These are phyloP conservation scores for Cephalotes varians DNA, from an alignment of 2,888 invertebrate genomes.

Conservation along the genomic window DNA sequence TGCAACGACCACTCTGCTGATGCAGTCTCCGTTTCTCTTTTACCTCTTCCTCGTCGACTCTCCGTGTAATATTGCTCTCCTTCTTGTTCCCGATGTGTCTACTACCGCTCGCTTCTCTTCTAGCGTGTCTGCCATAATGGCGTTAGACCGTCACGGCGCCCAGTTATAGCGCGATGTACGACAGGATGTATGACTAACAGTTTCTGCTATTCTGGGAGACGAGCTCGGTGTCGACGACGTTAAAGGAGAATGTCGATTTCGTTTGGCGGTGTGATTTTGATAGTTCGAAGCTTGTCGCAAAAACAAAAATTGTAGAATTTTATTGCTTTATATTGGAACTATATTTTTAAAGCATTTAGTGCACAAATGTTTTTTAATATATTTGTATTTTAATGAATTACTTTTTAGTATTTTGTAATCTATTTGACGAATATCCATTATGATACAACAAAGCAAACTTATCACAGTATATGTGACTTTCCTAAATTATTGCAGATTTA, in stretches of 20 bases:
- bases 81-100: slow-evolving; percentile 60
- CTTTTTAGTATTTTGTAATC: neutral
- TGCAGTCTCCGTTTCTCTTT: slow-evolving; percentile 59
- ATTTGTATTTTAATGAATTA: slow-evolving; percentile 4
- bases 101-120: slow-evolving; percentile 60
- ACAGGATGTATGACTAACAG: slow-evolving; percentile 84
- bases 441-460: neutral
- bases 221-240: slow-evolving; percentile 60
- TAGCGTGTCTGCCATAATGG: slow-evolving; percentile 81
- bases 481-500: neutral
- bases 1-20: slow-evolving; percentile 68
- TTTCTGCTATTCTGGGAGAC: slow-evolving; percentile 83
- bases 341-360: neutral
- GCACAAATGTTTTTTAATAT: neutral
- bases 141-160: slow-evolving; percentile 78
- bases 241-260: slow-evolving; percentile 65
- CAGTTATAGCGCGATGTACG: slow-evolving; percentile 82
- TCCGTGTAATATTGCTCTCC: slow-evolving; percentile 64
- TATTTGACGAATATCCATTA: neutral
- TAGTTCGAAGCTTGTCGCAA: neutral
- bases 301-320: neutral
- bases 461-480: neutral
- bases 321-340: neutral
- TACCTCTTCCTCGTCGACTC: slow-evolving; percentile 35
- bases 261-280: slow-evolving; percentile 13